Percentiles rank a stretch among this genome's conserved stretches.
Conservation (phyloP, 2,797 vertebrate species). For the Numenius phaeopus region DNA sequence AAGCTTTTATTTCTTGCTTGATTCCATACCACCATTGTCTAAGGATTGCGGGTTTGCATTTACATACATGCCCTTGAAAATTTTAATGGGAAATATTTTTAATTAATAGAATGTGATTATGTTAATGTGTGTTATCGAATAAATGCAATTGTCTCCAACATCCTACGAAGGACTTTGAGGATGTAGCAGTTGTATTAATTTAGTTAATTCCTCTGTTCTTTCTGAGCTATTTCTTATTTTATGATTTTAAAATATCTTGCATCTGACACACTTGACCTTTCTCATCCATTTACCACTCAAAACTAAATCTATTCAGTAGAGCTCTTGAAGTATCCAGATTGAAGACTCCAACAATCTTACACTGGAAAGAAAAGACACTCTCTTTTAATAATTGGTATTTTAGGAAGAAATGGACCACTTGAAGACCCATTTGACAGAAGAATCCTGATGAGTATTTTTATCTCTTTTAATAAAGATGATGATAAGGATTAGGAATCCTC, state of each 20-base stretch:
- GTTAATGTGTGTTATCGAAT: background rate
- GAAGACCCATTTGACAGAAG: slow-evolving; percentile 6
- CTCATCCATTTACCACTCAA: background rate
- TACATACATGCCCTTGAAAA: background rate
- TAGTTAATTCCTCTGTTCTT: background rate
- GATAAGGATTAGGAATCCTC: slow-evolving; percentile 20
- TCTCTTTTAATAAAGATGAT: background rate
- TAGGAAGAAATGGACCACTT: slow-evolving; percentile 26
- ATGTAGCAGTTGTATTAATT: background rate
- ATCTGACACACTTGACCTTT: slow-evolving; percentile 49
- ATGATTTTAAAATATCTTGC: background rate
- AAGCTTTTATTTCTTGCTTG: background rate
- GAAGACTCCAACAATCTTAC: background rate
- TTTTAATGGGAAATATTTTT: background rate
- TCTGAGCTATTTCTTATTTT: background rate
- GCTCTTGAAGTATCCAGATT: slow-evolving; percentile 14
- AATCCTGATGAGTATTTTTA: slow-evolving; percentile 5
- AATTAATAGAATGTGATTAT: background rate
- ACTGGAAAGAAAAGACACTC: background rate
- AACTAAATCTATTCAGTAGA: slow-evolving; percentile 4
- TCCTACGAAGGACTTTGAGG: background rate
- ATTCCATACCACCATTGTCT: background rate
- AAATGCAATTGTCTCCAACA: background rate
- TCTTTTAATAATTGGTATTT: background rate
- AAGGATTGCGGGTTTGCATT: background rate